A percentile compares a stretch with the other conserved stretches of the same genome.
Evolutionary conservation across 2,797 vertebrate species (phyloP).

Genomic region (Mustela erminea): DNA sequence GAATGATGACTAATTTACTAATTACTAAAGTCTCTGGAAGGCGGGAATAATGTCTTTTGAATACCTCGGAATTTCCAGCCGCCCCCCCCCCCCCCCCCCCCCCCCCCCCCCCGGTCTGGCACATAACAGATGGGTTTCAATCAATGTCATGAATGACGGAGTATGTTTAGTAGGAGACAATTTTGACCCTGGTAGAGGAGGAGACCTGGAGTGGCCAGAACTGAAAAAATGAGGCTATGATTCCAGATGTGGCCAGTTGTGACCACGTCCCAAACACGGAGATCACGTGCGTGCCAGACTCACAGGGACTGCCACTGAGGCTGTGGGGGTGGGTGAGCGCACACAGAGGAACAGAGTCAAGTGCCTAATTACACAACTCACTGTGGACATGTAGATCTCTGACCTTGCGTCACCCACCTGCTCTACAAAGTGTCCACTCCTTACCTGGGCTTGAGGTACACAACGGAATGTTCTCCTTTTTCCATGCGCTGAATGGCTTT

Average conservation of each 20-base stretch:
- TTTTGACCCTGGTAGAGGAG: neutral
- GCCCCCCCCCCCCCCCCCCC: too few relatives aligned
- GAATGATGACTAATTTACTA: neutral
- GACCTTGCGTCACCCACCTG: neutral
- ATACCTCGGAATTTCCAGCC: neutral
- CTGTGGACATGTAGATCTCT: neutral
- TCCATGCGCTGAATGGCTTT: slow-evolving; percentile 96
- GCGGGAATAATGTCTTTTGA: neutral
- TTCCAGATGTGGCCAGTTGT: neutral
- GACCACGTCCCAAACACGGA: neutral
- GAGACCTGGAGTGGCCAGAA: neutral
- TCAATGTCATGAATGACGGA: neutral
- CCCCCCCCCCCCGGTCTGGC: too few relatives aligned
- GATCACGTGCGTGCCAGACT: neutral
- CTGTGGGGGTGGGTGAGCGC: neutral
- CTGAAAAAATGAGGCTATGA: neutral
- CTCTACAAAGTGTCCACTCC: slow-evolving; percentile 33
- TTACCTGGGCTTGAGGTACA: slow-evolving; percentile 95
- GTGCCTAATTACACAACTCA: neutral
- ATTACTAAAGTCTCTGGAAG: neutral
- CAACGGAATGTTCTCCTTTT: slow-evolving; percentile 94
- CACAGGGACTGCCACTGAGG: neutral
- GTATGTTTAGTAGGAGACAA: neutral
- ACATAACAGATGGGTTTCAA: neutral
- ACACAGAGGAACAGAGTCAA: neutral